Percentiles rank a stretch among this genome's conserved stretches.
Conservation (phyloP, 2,113 vertebrate species). For the Alces alces region DNA sequence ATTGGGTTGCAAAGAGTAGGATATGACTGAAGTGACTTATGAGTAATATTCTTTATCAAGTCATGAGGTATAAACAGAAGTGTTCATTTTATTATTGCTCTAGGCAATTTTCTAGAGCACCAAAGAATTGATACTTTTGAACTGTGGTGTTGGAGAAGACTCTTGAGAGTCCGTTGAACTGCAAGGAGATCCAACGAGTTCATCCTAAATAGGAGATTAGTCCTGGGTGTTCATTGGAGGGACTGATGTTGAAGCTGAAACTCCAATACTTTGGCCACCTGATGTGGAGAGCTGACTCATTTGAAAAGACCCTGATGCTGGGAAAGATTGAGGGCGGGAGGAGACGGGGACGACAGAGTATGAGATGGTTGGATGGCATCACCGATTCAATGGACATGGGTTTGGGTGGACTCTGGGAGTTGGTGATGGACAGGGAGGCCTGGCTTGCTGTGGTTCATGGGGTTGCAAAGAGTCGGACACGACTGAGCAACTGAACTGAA, state of each 20-base stretch:
- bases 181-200: too few relatives aligned
- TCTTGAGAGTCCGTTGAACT: neutral
- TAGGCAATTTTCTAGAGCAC: neutral
- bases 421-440: neutral
- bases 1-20: neutral
- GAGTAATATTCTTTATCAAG: neutral
- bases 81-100: neutral
- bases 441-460: fast-evolving
- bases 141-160: neutral
- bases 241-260: neutral
- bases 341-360: neutral
- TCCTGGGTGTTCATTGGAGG: too few relatives aligned
- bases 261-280: neutral
- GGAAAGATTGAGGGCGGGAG: neutral
- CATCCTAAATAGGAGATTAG: too few relatives aligned
- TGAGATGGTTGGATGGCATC: neutral
- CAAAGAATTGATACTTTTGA: neutral
- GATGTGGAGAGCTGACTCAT: neutral
- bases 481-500: neutral
- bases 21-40: neutral
- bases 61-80: neutral
- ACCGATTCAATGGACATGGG: neutral
- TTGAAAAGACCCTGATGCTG: neutral
- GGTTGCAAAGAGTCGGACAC: fast-evolving
- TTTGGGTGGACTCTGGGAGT: neutral